Base-by-base conservation (phyloP, 2,888 invertebrate genomes). In the Tubulanus polymorphus region DNA sequence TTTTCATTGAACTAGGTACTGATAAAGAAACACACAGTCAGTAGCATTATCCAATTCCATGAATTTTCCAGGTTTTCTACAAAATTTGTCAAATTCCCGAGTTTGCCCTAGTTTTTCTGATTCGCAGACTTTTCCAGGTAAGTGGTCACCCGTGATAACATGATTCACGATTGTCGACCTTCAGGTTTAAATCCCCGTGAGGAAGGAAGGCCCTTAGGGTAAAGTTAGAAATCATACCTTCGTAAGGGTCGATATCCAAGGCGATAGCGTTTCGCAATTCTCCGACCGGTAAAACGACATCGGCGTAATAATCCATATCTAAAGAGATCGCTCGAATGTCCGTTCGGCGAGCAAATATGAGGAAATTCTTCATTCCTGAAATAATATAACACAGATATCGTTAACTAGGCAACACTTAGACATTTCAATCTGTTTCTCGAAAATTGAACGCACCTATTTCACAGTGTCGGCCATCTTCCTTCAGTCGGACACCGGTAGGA, bases 291-390 rank as follows among this genome's bases (percentile, higher is more conserved):
- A 74, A 56, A 12, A 71, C 64, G 3, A 75, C 71, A 61, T 73
- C 72, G 45, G 70, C 67, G 56, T 64, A 70, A 62, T 76, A 74
- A 10, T 65, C 64, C 18, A 85, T 83, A 64, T 87, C 87, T 51
- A 92, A 76, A 67, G 89, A 89, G 62, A 90, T 87, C 32, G 91
- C 80, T 29, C 92, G 83, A 30, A 93, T 85, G 73, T 93, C 92
- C 70, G 90, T 90, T 62, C 88, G 87, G 20, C 91, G 85, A 0
- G 91, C 89, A 65, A 92, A 91, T 15, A 93, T 81, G 28, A 93
- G 81, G 62, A 72, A 73, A 58, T 72, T 71, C 32, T 56, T 65
- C 76, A 76, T 73, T 28, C 67, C 76, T 75, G 66, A 25, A 63
- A 57, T 51, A 23, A 54, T n/a, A n/a, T n/a, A n/a, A n/a, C n/a